Conservation (phyloP, 2,888 invertebrate species). For the Plagodis pulveraria region DNA sequence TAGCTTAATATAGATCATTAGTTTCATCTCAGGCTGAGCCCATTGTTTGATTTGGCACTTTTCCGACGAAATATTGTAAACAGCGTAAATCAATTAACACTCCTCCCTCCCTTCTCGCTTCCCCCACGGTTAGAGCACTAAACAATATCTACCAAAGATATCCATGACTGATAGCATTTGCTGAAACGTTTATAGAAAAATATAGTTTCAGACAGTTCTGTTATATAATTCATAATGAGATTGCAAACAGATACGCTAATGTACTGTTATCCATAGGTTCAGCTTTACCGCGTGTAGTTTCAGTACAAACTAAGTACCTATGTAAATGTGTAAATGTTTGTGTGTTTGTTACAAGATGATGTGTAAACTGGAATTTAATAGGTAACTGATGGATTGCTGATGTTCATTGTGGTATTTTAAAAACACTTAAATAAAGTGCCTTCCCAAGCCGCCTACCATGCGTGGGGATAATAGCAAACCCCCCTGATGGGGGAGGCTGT, state of each 20-base stretch:
- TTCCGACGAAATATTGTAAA: slow-evolving; percentile 1
- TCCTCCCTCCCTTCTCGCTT: neutral
- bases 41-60: slow-evolving; percentile 19
- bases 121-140: neutral
- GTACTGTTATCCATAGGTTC: neutral
- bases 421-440: no score
- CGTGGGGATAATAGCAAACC: no score
- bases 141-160: slow-evolving; percentile 3
- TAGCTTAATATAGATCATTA: neutral
- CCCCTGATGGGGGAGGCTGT: no score
- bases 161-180: slow-evolving; percentile 13
- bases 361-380: no score
- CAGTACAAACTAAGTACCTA: no score
- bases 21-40: neutral
- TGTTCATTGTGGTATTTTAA: no score
- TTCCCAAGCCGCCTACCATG: no score
- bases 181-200: slow-evolving; percentile 7
- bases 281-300: neutral
- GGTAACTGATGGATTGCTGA: no score
- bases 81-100: slow-evolving; percentile 19
- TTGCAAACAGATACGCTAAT: neutral
- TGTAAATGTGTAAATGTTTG: no score
- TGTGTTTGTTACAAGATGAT: no score
- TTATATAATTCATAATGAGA: slow-evolving; percentile 12
- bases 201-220: slow-evolving; percentile 1